These are phyloP conservation scores for Phoxinus phoxinus DNA, from an alignment of 2,113 vertebrate species.

Conservation along the genomic window DNA sequence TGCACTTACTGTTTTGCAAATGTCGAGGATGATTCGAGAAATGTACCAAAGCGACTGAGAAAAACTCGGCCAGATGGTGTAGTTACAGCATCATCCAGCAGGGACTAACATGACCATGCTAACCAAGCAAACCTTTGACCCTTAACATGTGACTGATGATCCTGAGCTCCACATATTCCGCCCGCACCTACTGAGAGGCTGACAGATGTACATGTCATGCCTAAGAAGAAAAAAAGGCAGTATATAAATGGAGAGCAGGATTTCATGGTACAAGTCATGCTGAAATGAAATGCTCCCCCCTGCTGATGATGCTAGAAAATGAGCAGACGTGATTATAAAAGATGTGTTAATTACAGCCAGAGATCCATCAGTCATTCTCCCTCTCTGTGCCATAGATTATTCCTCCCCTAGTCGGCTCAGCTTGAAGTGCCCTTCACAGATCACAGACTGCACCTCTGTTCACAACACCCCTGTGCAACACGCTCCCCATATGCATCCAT, in stretches of 20 bases:
- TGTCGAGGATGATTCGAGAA: too few relatives aligned
- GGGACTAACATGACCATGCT: background rate
- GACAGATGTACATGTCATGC: slow-evolving; percentile 16
- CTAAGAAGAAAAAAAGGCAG: background rate
- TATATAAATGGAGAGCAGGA: background rate
- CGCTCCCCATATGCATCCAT: slow-evolving; percentile 24
- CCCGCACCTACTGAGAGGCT: slow-evolving; percentile 11
- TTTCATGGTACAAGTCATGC: background rate
- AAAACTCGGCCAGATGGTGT: background rate
- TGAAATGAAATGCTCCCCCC: background rate
- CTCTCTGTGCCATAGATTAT: slow-evolving; percentile 65
- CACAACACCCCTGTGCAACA: slow-evolving; percentile 45
- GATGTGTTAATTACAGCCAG: slow-evolving; percentile 49
- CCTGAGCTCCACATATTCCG: background rate
- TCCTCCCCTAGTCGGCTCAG: slow-evolving; percentile 60
- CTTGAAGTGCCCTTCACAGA: slow-evolving; percentile 69
- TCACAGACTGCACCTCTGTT: slow-evolving; percentile 58
- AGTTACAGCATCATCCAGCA: background rate
- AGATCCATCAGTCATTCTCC: slow-evolving; percentile 22
- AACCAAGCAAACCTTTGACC: background rate
- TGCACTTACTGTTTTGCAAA: too few relatives aligned
- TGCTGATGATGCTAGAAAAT: background rate
- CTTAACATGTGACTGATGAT: background rate
- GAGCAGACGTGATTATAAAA: slow-evolving; percentile 8
- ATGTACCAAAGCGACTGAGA: too few relatives aligned